These are phyloP conservation scores for Sebastes matsubarae DNA, from an alignment of 2,797 vertebrate genomes.

Conservation along the genomic window DNA sequence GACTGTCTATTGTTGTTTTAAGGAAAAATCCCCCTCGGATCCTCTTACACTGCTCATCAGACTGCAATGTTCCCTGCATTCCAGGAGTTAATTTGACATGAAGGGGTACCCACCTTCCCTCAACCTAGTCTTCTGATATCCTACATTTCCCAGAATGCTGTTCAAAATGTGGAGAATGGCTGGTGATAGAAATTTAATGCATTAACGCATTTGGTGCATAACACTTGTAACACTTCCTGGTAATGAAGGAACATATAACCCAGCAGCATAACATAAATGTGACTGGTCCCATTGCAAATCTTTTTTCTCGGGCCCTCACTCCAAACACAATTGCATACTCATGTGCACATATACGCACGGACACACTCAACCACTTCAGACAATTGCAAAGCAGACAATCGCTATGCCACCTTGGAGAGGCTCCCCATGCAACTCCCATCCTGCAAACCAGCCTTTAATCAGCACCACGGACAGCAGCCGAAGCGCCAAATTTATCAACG, in stretches of 20 bases:
- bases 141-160: conserved; percentile 20
- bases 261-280: neutral
- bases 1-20: conserved; percentile 61
- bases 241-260: neutral
- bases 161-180: neutral
- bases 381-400: neutral
- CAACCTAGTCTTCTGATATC: neutral
- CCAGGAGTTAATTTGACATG: neutral
- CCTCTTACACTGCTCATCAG: conserved; percentile 43
- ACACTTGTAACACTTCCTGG: neutral
- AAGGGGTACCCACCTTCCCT: neutral
- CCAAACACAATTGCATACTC: too few species aligned
- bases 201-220: neutral
- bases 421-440: neutral
- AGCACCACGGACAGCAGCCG: neutral
- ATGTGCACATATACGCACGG: too few species aligned
- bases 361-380: too few species aligned
- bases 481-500: neutral
- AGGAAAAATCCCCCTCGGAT: conserved; percentile 23
- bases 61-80: conserved; percentile 34
- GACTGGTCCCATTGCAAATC: too few species aligned
- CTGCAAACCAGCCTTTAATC: neutral
- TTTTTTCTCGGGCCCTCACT: too few species aligned
- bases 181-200: too few species aligned
- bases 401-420: neutral